These are phyloP conservation scores for Phataginus tricuspis DNA, from an alignment of 2,797 vertebrate species.

Conservation along the genomic window DNA sequence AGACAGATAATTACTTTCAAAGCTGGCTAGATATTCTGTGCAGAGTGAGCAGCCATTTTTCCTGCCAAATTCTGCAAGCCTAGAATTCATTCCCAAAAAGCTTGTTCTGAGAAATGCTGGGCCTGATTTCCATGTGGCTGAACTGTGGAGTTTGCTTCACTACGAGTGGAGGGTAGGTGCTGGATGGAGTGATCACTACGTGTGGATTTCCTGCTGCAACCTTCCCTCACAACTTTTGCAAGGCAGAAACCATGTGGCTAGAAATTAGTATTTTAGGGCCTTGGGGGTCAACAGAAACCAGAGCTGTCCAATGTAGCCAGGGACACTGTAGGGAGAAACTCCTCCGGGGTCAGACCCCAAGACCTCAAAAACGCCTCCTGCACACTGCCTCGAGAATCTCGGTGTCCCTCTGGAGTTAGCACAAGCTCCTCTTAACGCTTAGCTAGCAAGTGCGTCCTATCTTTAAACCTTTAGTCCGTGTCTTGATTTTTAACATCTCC, in stretches of 20 bases:
- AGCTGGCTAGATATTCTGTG: conserved; percentile 4
- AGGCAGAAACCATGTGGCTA: neutral
- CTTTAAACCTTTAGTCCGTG: neutral
- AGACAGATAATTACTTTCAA: conserved; percentile 53
- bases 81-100: conserved; percentile 56
- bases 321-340: neutral
- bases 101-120: conserved; percentile 41
- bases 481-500: neutral
- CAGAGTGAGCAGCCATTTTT: neutral
- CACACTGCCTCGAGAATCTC: neutral
- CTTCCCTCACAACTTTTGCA: neutral
- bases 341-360: neutral
- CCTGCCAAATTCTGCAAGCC: conserved; percentile 61
- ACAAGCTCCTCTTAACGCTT: neutral
- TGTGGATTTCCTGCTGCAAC: neutral
- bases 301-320: too few relatives aligned
- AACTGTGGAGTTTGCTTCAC: neutral
- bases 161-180: rapidly evolving
- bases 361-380: neutral
- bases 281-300: neutral
- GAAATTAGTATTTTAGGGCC: neutral
- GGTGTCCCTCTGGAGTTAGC: neutral
- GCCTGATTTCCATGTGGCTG: neutral
- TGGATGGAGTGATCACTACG: neutral
- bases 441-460: neutral